Evolutionary conservation across 2,888 invertebrate species (phyloP), one percentile per base, ranked within the genome.

Genomic region (Gastrophysa polygoni): DNA sequence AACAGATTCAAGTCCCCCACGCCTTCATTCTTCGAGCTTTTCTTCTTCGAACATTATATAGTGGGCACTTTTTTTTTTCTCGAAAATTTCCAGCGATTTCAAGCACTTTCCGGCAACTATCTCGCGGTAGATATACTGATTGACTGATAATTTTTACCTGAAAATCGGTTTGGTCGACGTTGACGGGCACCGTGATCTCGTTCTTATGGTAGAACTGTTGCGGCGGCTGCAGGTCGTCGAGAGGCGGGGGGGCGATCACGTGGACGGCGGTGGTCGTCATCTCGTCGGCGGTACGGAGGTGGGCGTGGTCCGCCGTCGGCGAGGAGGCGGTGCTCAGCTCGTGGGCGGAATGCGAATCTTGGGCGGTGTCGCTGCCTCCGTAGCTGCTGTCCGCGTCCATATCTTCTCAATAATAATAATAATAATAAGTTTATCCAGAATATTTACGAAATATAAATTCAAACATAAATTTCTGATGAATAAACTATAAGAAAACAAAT

Each of bases 311-410:
- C 59, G 54, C 57, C 65, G 52, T 1, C 29, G 17, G 52, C 18
- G 52, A 52, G 56, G 32, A 32, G 32, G 56, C 32, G 43, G 76
- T 77, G 67, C 73, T 77, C 69, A 71, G 73, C 57, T 80, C 73
- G 60, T 73, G 73, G 44, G 66, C 70, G 17, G 73, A 73, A 56
- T 73, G 69, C 18, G 71, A 73, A 67, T 82, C 81, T 69, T 81
- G 81, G 61, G 81, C 80, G 43, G 81, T 81, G 70, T 81, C 81
- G 73, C 81, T 81, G 67, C 81, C 81, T 34, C 81, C 81, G 68
- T 81, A 81, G 70, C 81, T 81, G 69, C 81, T 82, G 69, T 82
- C 81, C 34, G 81, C 81, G 69, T 82, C 81, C 81, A 82, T 82
- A 59, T 43, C 56, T 64, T 67, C 38, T 20, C n/a, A n/a, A n/a